phyloP scores from a whole-genome alignment of 2,888 invertebrate genomes.

The Orthosia gothica region DNA sequence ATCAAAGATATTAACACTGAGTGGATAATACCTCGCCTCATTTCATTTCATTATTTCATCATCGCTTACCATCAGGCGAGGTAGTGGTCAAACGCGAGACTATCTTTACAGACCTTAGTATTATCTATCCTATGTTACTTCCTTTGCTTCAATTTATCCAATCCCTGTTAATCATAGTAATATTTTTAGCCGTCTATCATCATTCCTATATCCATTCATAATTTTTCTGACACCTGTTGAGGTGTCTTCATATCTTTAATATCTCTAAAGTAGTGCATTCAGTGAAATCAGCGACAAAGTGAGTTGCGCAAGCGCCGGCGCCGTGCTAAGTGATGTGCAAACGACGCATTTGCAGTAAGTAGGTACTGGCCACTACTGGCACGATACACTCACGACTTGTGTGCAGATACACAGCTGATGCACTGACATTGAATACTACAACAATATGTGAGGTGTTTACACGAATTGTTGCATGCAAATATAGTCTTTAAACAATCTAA shows the following conservation, averaged over 20 bases:
- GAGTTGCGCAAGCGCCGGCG: constrained; percentile 37
- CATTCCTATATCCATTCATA: background rate
- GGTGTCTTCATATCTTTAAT: background rate
- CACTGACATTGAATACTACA: constrained; percentile 1
- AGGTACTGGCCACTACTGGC: background rate
- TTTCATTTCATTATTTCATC: too few relatives aligned
- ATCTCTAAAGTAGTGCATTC: background rate
- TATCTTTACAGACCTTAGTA: too few relatives aligned
- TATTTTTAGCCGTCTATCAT: background rate
- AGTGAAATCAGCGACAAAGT: constrained; percentile 3
- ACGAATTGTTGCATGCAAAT: too few relatives aligned
- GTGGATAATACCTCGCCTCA: too few relatives aligned
- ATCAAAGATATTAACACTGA: background rate
- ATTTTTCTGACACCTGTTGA: background rate
- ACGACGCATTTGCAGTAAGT: constrained; percentile 1
- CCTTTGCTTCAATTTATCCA: too few relatives aligned
- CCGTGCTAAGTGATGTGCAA: constrained; percentile 50
- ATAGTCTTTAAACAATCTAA: too few relatives aligned
- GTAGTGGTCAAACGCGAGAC: too few relatives aligned
- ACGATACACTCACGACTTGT: constrained; percentile 40
- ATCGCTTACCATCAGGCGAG: too few relatives aligned
- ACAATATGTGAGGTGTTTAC: background rate
- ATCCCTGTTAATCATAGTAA: background rate
- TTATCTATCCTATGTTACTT: too few relatives aligned
- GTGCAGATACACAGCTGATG: constrained; percentile 30